phyloP scores from a whole-genome alignment of 2,113 vertebrate genomes.

The Rostratula benghalensis region DNA sequence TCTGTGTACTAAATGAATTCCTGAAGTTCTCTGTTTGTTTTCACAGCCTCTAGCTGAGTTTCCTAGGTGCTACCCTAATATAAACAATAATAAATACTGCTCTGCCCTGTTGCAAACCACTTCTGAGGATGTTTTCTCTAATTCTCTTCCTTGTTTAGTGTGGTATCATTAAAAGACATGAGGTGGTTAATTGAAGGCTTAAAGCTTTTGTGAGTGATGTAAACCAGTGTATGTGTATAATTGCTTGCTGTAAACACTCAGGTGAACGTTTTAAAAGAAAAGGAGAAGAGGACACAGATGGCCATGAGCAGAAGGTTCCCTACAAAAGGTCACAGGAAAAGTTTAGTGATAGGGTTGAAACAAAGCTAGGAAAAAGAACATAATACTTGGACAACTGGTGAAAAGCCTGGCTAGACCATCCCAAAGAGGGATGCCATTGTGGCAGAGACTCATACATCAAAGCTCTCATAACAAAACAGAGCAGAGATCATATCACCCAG shows the following conservation, averaged over 20 bases:
- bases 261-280: slow-evolving; percentile 9
- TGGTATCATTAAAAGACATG: slow-evolving; percentile 59
- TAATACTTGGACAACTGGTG: slow-evolving; percentile 83
- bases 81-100: slow-evolving; percentile 21
- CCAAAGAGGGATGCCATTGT: slow-evolving; percentile 34
- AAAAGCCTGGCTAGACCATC: slow-evolving; percentile 44
- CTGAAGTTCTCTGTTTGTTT: slow-evolving; percentile 53
- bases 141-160: slow-evolving; percentile 46
- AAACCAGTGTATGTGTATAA: slow-evolving; percentile 5
- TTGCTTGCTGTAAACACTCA: slow-evolving; percentile 10
- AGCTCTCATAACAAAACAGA: slow-evolving; percentile 48
- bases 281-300: slow-evolving; percentile 17
- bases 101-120: slow-evolving; percentile 59
- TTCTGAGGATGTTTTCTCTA: slow-evolving; percentile 52
- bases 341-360: slow-evolving; percentile 61
- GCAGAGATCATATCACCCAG: slow-evolving; percentile 65
- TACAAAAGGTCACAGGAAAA: slow-evolving; percentile 61
- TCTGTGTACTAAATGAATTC: slow-evolving; percentile 20
- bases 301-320: slow-evolving; percentile 65
- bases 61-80: slow-evolving; percentile 51
- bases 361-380: slow-evolving; percentile 60
- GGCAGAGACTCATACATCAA: slow-evolving; percentile 53
- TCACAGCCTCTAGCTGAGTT: slow-evolving; percentile 64
- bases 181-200: slow-evolving; percentile 63
- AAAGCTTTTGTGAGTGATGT: slow-evolving; percentile 57